Base-by-base conservation (phyloP, 92 coral and sea anemone genomes). In the Epizoanthus illoricatus region DNA sequence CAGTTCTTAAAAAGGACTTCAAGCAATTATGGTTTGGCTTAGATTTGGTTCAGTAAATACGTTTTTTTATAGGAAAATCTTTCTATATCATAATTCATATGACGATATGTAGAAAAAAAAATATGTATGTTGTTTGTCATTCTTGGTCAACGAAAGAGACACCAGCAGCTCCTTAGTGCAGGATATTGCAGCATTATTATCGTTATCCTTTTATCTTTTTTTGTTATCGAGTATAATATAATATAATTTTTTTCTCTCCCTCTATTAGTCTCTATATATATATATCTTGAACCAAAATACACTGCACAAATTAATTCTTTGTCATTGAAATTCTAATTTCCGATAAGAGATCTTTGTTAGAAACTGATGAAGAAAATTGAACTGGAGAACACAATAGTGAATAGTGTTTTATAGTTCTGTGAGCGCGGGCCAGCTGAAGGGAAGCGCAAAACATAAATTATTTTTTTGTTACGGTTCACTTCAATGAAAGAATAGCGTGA, bases 331-430 rank as follows among this genome's bases (percentile, higher is more conserved):
- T 87, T 84, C 84, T 88, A 85, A 91, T 91, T 93, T 90, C 92
- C 94, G 94, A 93, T 90, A 90, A 93, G 87, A 88, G 91, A 74
- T 84, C 91, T 92, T 89, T 81, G 79, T 81, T 49, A 69, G 85
- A 69, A 81, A 78, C 33, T 0, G 33, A 28, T 75, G 56, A 74
- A 87, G 65, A 70, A 88, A 86, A 86, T 55, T 62, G 43, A 61
- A 81, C 76, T 24, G 43, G 71, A 59, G 57, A 67, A 84, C 73
- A 89, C 86, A 90, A 85, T 79, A 65, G 57, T 40, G 60, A 59
- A 54, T 72, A 75, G 84, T 72, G 49, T 84, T 80, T 58, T 54
- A 57, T 81, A 71, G 73, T 81, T 71, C 67, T 84, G 69, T 69
- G 68, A 71, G 64, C 69, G 70, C 63, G 21, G 78, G n/a, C 86